Conservation (phyloP, 2,797 vertebrate genomes). For the Xenentodon cancila region DNA sequence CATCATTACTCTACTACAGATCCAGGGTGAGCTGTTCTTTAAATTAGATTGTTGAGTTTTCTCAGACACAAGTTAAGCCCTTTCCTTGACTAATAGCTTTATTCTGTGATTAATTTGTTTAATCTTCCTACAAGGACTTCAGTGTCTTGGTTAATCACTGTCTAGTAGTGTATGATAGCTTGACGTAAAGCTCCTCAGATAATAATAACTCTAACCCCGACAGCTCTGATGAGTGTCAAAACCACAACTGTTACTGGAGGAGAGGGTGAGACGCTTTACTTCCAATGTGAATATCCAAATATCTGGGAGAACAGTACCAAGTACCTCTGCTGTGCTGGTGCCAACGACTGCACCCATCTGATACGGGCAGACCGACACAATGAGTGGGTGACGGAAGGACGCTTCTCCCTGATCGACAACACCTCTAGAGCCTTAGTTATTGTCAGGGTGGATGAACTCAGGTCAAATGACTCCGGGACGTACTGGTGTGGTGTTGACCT, state of each 20-base stretch:
- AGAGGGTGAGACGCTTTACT: constrained; percentile 44
- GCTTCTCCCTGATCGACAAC: constrained; percentile 66
- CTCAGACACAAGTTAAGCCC: neutral
- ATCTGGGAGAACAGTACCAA: neutral
- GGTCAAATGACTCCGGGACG: constrained; percentile 40
- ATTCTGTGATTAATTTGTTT: no score
- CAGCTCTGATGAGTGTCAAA: constrained; percentile 38
- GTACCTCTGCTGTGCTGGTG: constrained; percentile 27
- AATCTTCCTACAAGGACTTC: no score
- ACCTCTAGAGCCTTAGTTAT: constrained; percentile 38
- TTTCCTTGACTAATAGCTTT: neutral
- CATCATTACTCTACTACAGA: constrained; percentile 39
- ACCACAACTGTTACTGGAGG: neutral
- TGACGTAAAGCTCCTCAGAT: neutral
- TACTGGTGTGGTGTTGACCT: constrained; percentile 60
- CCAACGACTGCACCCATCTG: neutral
- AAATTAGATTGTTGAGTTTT: neutral
- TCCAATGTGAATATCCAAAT: constrained; percentile 50
- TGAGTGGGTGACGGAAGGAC: constrained; percentile 19
- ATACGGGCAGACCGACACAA: constrained; percentile 25
- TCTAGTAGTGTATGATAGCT: neutral
- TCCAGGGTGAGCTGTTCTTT: constrained; percentile 51
- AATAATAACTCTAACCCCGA: neutral
- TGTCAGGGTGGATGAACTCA: constrained; percentile 29
- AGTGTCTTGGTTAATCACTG: neutral